Evolutionary conservation across 1,140 invertebrate species (phyloP), one percentile per base, ranked within the genome.

Genomic region (Bombus confusus): DNA sequence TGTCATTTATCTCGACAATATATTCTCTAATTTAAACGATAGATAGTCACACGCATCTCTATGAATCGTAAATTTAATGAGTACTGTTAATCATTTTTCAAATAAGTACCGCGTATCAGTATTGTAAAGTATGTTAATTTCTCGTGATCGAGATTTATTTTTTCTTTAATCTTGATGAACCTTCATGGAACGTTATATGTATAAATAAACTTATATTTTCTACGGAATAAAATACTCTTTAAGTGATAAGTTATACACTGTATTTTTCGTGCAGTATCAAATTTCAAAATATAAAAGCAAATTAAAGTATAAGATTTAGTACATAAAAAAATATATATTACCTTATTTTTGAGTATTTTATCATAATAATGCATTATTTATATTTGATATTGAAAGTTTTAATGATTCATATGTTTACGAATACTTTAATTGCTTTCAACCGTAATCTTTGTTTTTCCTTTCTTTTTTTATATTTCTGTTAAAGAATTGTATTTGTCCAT

Each of bases 301-400:
- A 81, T 81, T 85, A 80, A 85, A 74, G 34, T 85, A 52, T 85
- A 85, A 85, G 79, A 73, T 80, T 85, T 80, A 80, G 79, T 85
- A 57, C 31, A 59, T 84, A 84, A 41, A 82, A 47, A 47, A 83
- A 75, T 85, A 86, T 68, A 83, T 83, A 47, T 72, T 83, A 69
- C 34, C 41, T 77, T 88, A 88, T 83, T 87, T 88, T 87, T 59
- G 80, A 76, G 37, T 87, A 87, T 87, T 87, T 87, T 75, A 78
- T 88, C 86, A 47, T 69, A 47, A 87, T 31, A 64, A 76, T 64
- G 39, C 8, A 13, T 87, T 88, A 43, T 87, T 87, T 87, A 86
- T 73, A 81, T 82, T 88, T 87, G 80, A 52, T 85, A 80, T 72
- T 71, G 57, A 78, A 80, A 80, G 76, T 84, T 79, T 84, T 71